Evolutionary conservation across 2,113 vertebrate genomes (phyloP).

Genomic region (Passer domesticus): DNA sequence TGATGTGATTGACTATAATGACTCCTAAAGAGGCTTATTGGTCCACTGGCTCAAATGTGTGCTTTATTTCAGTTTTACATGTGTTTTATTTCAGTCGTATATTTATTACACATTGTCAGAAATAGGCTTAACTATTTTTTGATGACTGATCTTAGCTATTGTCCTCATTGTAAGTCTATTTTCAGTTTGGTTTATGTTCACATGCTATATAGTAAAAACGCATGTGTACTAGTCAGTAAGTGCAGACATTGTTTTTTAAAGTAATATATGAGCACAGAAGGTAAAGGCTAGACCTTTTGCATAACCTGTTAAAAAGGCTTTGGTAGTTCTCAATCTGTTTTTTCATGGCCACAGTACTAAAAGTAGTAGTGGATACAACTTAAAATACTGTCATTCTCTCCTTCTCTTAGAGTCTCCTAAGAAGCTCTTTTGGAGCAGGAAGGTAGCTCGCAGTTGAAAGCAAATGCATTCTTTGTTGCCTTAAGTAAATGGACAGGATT

Average conservation of each 20-base stretch:
- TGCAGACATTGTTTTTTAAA: not conserved
- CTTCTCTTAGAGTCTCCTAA: accelerated
- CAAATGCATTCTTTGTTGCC: not conserved
- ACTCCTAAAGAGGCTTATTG: not conserved
- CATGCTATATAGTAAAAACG: not conserved
- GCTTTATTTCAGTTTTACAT: not conserved
- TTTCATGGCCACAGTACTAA: not conserved
- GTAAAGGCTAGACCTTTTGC: not conserved
- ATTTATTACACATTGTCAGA: not conserved
- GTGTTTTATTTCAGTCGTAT: not conserved
- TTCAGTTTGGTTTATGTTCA: not conserved
- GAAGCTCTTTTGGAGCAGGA: not conserved
- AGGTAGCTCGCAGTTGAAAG: not conserved
- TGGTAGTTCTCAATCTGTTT: not conserved
- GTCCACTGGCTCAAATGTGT: not conserved
- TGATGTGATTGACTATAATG: not conserved
- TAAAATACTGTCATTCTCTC: not conserved
- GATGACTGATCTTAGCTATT: not conserved
- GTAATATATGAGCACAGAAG: not conserved
- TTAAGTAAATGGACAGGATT: not conserved
- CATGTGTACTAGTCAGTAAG: not conserved
- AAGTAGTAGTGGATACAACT: not conserved
- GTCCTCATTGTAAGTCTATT: not conserved
- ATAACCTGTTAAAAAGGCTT: not conserved
- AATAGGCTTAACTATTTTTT: not conserved